Percentiles rank a stretch among this genome's conserved stretches.
phyloP scores from a whole-genome alignment of 2,113 vertebrate genomes.

The Centropristis striata region DNA sequence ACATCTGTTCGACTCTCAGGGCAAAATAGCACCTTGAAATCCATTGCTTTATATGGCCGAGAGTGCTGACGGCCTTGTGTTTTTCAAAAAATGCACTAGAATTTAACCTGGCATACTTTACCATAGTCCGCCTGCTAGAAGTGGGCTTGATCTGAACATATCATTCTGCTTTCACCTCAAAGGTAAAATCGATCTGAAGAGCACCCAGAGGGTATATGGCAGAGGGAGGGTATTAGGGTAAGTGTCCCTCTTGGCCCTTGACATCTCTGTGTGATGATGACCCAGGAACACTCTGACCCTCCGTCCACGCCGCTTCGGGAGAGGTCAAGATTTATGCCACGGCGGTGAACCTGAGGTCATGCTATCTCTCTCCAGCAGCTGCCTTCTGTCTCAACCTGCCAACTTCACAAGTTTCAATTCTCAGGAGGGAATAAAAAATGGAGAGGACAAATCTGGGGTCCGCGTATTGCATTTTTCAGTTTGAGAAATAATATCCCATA shows the following conservation, averaged over 20 bases:
- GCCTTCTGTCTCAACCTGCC: constrained; percentile 62
- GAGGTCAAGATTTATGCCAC: constrained; percentile 58
- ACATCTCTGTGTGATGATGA: constrained; percentile 70
- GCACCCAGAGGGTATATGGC: constrained; percentile 29
- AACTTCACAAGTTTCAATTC: constrained; percentile 56
- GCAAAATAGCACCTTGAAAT: background rate
- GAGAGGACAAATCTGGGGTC: constrained; percentile 28
- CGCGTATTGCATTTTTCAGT: constrained; percentile 4
- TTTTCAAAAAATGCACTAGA: constrained; percentile 9
- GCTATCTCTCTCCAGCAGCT: constrained; percentile 68
- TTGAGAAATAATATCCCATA: background rate
- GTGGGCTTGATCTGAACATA: constrained; percentile 47
- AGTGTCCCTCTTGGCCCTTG: constrained; percentile 71
- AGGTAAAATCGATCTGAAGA: constrained; percentile 67
- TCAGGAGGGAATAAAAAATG: constrained; percentile 40
- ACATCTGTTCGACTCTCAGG: background rate
- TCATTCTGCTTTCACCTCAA: constrained; percentile 53
- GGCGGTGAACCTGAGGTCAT: constrained; percentile 49
- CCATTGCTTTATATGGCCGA: background rate
- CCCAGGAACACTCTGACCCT: constrained; percentile 52
- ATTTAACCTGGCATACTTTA: constrained; percentile 11
- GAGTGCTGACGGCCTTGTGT: background rate
- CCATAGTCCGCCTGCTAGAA: constrained; percentile 16
- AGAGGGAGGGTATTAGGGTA: constrained; percentile 62
- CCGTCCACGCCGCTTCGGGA: constrained; percentile 35